Evolutionary conservation across 2,113 vertebrate genomes (phyloP), one percentile per base, ranked within the genome.

Genomic region (Cyprinodon variegatus): DNA sequence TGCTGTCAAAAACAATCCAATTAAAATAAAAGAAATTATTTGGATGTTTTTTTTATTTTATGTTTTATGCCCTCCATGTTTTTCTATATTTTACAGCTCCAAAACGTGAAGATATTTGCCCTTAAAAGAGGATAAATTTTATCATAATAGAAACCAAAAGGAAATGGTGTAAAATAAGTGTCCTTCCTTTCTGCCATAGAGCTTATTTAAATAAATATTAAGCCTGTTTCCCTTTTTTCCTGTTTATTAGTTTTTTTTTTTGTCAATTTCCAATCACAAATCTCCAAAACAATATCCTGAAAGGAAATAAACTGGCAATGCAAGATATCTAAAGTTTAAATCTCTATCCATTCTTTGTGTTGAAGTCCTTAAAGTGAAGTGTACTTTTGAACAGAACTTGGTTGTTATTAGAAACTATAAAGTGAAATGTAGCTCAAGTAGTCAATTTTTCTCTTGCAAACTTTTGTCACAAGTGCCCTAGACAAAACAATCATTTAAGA

Each of bases 381-480:
- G 22, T 57, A 82, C 29, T 29, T 90, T 70, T 83, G 84, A 87
- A 77, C 45, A 61, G 39, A 73, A 37, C n/a, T 13, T 38, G 46
- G 64, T 41, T 76, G 65, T 61, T 77, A 22, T 84, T 43, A 60
- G 22, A 78, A 72, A 71, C n/a, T 53, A 37, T 83, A 3, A 84
- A 74, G 70, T 84, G 61, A 77, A 83, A 85, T 78, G 83, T 89
- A 91, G 86, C 88, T 84, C 83, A 83, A 81, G 76, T 48, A 78
- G 82, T 82, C 50, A 39, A 53, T 75, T 63, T 78, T 89, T 59
- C 68, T 83, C 68, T 76, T 82, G 69, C 73, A 90, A 79, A 84
- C 80, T 90, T 86, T 82, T 72, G 88, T 93, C 91, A 94, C 93
- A 92, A 94, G 92, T 95, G 93, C 91, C 91, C 92, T 86, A 82